A percentile compares a stretch with the other conserved stretches of the same genome.
Evolutionary conservation across 1,140 invertebrate species (phyloP).

Genomic region (Zaprionus davidi): DNA sequence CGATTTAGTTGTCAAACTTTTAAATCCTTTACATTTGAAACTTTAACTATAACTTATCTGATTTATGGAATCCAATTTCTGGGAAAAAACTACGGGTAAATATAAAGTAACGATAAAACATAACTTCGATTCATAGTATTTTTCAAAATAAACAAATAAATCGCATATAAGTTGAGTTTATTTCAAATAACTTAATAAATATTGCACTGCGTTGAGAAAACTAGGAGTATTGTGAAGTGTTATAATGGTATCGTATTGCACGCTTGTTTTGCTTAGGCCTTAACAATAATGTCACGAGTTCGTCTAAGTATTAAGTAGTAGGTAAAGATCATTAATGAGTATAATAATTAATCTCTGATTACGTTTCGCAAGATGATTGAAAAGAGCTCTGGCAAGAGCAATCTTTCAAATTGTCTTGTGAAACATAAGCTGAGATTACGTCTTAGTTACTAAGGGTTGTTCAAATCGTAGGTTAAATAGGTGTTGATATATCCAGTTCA

Average conservation of each 20-base stretch:
- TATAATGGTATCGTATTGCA: constrained; percentile 71
- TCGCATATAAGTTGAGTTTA: constrained; percentile 23
- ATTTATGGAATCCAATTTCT: too few species aligned
- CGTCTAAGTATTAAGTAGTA: constrained; percentile 6
- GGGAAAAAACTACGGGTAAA: too few species aligned
- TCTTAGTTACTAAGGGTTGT: constrained; percentile 16
- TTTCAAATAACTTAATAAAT: constrained; percentile 57
- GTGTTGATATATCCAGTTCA: background rate
- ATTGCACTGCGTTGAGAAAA: constrained; percentile 66
- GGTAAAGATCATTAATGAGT: constrained; percentile 19
- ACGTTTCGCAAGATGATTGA: constrained; percentile 78
- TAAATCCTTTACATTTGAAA: too few species aligned
- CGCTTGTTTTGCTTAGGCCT: constrained; percentile 49
- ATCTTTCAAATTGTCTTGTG: constrained; percentile 60
- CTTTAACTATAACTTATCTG: too few species aligned
- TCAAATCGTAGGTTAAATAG: constrained; percentile 5
- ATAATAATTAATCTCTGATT: constrained; percentile 49
- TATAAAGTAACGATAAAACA: too few species aligned
- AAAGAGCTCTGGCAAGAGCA: background rate
- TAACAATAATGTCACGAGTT: constrained; percentile 59
- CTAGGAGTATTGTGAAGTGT: constrained; percentile 22
- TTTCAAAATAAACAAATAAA: too few species aligned
- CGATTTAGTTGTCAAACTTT: too few species aligned
- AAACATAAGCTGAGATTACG: constrained; percentile 72
- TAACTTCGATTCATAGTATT: too few species aligned